Evolutionary conservation across 2,797 vertebrate species (phyloP).

Genomic region (Artibeus jamaicensis): DNA sequence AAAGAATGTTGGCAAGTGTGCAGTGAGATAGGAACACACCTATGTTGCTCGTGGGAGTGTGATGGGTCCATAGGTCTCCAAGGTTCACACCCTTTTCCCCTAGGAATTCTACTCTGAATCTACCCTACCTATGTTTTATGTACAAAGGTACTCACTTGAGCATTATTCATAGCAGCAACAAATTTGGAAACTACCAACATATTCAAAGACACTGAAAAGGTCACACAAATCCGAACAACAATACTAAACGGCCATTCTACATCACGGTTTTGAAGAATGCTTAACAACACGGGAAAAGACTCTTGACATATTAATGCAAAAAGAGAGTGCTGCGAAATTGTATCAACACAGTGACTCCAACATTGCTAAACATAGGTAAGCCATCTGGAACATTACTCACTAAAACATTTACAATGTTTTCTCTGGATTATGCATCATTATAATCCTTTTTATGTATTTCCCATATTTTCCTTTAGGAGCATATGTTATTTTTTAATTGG

Average conservation of each 20-base stretch:
- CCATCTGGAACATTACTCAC: not conserved
- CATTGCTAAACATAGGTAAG: not conserved
- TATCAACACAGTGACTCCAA: not conserved
- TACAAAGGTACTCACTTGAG: not conserved
- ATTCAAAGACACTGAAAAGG: not conserved
- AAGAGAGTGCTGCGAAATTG: not conserved
- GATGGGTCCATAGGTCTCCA: not conserved
- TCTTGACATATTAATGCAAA: not conserved
- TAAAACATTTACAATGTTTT: not conserved
- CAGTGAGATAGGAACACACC: not conserved
- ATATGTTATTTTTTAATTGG: slow-evolving; percentile 18
- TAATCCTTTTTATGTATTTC: not conserved
- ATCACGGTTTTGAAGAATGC: not conserved
- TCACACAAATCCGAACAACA: not conserved
- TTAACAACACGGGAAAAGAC: not conserved
- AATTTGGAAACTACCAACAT: slow-evolving; percentile 12
- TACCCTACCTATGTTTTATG: not conserved
- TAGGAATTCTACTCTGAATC: not conserved
- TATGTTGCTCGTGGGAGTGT: not conserved
- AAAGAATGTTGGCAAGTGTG: not conserved
- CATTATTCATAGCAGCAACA: not conserved
- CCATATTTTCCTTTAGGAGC: not conserved
- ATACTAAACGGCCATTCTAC: not conserved
- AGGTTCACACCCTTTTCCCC: not conserved
- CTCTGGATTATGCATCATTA: not conserved